A percentile compares a stretch with the other conserved stretches of the same genome.
These are phyloP conservation scores for Malurus splendens DNA, from an alignment of 2,797 vertebrate genomes.

Conservation along the genomic window DNA sequence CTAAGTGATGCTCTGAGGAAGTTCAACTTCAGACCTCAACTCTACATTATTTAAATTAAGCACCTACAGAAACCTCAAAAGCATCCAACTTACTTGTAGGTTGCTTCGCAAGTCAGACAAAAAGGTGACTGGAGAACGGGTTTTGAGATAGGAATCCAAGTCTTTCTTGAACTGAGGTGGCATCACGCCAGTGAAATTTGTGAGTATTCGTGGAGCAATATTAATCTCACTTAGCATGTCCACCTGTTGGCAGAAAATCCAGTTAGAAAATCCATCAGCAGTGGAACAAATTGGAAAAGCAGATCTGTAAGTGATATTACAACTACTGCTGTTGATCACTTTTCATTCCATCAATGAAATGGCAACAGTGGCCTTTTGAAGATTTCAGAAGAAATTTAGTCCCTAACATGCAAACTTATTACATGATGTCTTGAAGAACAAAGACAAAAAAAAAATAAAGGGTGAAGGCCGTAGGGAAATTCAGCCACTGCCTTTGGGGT, in stretches of 20 bases:
- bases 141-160: slow-evolving; percentile 98
- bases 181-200: slow-evolving; percentile 98
- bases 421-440: neutral
- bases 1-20: neutral
- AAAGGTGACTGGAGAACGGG: slow-evolving; percentile 95
- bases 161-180: slow-evolving; percentile 99
- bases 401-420: neutral
- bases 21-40: neutral
- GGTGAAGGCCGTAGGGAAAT: accelerated
- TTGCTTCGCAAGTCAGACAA: slow-evolving; percentile 96
- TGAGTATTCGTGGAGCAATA: slow-evolving; percentile 96
- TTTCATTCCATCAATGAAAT: neutral
- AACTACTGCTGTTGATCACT: neutral
- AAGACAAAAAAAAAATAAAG: neutral
- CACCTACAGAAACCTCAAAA: neutral
- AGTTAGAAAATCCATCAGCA: neutral
- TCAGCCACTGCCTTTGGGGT: neutral
- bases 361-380: neutral
- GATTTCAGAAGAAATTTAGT: neutral
- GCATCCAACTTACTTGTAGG: slow-evolving; percentile 81
- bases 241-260: slow-evolving; percentile 76
- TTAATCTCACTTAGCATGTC: slow-evolving; percentile 99
- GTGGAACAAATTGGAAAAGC: neutral
- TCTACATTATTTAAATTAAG: neutral
- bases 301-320: neutral